A percentile compares a stretch with the other conserved stretches of the same genome.
Conservation (phyloP, 1,140 invertebrate genomes). For the Drosophila littoralis region DNA sequence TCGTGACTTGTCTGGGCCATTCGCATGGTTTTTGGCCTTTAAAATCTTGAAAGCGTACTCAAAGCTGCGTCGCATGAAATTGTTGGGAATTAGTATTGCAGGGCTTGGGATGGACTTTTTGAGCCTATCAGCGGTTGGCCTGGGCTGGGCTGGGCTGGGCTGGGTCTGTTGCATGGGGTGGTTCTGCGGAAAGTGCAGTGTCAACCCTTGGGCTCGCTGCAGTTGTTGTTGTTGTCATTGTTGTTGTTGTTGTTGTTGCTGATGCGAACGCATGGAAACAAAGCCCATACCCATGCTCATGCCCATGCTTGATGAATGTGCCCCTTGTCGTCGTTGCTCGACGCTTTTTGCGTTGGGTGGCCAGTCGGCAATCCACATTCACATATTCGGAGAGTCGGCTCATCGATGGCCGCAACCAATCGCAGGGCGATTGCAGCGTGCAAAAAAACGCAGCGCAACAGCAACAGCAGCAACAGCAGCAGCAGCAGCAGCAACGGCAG, state of each 20-base stretch:
- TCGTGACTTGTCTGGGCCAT: slow-evolving; percentile 3
- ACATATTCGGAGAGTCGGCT: slow-evolving; percentile 26
- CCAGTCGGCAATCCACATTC: slow-evolving; percentile 6
- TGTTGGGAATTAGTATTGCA: neutral
- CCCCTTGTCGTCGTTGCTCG: slow-evolving; percentile 24
- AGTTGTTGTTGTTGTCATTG: slow-evolving; percentile 14
- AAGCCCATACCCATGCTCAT: slow-evolving; percentile 12
- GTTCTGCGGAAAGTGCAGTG: slow-evolving; percentile 33
- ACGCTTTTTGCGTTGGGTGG: slow-evolving; percentile 22
- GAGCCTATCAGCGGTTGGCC: slow-evolving; percentile 32
- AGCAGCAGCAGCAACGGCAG: slow-evolving; percentile 35
- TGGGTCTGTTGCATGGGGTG: slow-evolving; percentile 37
- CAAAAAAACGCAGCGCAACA: slow-evolving; percentile 74
- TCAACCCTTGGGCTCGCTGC: slow-evolving; percentile 38
- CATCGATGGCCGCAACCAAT: slow-evolving; percentile 75
- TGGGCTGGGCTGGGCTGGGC: neutral
- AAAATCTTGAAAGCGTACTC: slow-evolving; percentile 7
- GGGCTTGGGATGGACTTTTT: neutral
- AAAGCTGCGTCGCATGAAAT: neutral
- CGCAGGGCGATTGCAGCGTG: slow-evolving; percentile 73
- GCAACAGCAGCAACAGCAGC: slow-evolving; percentile 30
- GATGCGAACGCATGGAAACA: slow-evolving; percentile 38
- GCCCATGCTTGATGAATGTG: slow-evolving; percentile 42
- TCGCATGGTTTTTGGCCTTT: slow-evolving; percentile 2
- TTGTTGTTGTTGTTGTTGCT: slow-evolving; percentile 17